Evolutionary conservation across 2,888 invertebrate genomes (phyloP).

Genomic region (Hypercompe scribonia): DNA sequence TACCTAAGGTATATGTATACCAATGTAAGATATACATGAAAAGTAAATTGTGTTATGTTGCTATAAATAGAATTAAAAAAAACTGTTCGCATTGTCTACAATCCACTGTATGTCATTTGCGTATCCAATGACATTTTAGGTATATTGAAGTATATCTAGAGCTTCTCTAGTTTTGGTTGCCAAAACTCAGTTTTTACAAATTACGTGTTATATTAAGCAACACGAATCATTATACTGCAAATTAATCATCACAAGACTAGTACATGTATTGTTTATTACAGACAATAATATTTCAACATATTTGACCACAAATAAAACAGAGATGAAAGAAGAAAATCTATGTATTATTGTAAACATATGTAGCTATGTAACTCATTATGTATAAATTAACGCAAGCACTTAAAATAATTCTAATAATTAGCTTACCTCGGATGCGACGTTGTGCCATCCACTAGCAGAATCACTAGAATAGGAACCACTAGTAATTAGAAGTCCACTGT

Average conservation of each 20-base stretch:
- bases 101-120: too few species aligned
- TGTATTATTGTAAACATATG: background rate
- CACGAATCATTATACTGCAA: background rate
- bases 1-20: too few species aligned
- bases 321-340: background rate
- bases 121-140: too few species aligned
- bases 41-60: too few species aligned
- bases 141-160: too few species aligned
- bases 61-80: too few species aligned
- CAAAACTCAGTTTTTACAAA: background rate
- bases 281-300: background rate
- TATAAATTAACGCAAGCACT: background rate
- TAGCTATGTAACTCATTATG: background rate
- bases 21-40: too few species aligned
- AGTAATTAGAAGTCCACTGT: slow-evolving; percentile 90
- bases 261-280: background rate
- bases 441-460: slow-evolving; percentile 89
- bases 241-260: background rate
- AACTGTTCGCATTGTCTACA: too few species aligned
- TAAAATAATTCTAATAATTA: slow-evolving; percentile 19
- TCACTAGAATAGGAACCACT: slow-evolving; percentile 92
- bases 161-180: background rate
- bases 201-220: background rate
- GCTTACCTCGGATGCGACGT: slow-evolving; percentile 89
- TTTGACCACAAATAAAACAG: background rate